Evolutionary conservation across 2,888 invertebrate species (phyloP).

Genomic region (Orchestes rusci): DNA sequence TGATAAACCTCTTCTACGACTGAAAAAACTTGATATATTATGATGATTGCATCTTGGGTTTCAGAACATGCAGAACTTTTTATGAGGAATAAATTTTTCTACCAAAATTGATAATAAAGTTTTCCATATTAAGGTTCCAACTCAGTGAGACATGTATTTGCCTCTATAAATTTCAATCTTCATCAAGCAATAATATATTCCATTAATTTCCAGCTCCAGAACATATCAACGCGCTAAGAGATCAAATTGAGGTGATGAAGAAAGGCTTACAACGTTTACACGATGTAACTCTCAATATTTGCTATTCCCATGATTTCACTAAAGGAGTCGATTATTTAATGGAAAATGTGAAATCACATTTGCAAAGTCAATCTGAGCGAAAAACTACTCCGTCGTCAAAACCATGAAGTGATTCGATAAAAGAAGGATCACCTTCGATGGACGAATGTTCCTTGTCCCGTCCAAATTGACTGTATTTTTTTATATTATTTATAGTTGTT

Average conservation of each 20-base stretch:
- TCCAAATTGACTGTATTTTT: no score
- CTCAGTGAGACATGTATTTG: neutral
- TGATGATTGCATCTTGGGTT: no score
- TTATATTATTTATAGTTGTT: neutral
- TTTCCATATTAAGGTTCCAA: no score
- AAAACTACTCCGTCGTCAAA: neutral
- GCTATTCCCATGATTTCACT: conserved; percentile 30
- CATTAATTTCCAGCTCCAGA: conserved; percentile 26
- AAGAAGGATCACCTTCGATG: no score
- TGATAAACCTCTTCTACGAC: no score
- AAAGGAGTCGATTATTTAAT: conserved; percentile 31
- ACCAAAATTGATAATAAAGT: no score
- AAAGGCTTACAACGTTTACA: conserved; percentile 32
- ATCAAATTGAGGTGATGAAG: conserved; percentile 34
- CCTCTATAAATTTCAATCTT: neutral
- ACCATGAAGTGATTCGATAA: neutral
- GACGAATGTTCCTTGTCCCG: neutral
- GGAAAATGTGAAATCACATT: conserved; percentile 25
- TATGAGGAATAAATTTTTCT: no score
- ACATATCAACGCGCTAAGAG: conserved; percentile 26
- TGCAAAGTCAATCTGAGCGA: conserved; percentile 7
- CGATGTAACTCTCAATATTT: conserved; percentile 33
- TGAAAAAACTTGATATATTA: no score
- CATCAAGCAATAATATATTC: neutral
- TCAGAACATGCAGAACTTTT: no score